Conservation (phyloP, 2,797 vertebrate species). For the Anolis apletophallus region DNA sequence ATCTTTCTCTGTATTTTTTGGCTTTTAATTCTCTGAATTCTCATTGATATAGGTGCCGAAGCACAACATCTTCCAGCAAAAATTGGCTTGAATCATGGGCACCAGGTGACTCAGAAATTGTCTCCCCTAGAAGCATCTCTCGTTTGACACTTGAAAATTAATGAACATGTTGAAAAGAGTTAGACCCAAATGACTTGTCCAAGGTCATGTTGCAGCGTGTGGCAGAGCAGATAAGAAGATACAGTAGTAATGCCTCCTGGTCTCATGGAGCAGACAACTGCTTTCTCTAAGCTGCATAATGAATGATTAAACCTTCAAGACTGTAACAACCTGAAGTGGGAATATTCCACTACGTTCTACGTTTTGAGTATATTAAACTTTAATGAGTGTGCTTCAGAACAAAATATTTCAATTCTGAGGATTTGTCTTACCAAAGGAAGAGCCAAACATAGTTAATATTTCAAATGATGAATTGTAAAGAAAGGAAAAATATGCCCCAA, state of each 20-base stretch:
- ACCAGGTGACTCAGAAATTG: conserved; percentile 37
- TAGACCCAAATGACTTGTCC: conserved; percentile 39
- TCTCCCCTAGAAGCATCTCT: conserved; percentile 35
- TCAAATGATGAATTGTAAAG: conserved; percentile 45
- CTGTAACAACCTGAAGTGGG: conserved; percentile 43
- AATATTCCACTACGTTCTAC: conserved; percentile 19
- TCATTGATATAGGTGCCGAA: not conserved
- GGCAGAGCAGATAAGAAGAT: conserved; percentile 47
- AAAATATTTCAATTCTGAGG: not conserved
- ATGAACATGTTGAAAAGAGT: conserved; percentile 47
- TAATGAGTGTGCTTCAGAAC: conserved; percentile 24
- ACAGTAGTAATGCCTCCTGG: conserved; percentile 40
- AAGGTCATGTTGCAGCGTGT: conserved; percentile 42
- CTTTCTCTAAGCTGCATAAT: conserved; percentile 33
- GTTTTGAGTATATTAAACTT: conserved; percentile 19
- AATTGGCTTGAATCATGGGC: not conserved
- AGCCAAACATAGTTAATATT: conserved; percentile 9
- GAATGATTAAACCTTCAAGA: conserved; percentile 52
- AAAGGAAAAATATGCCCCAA: conserved; percentile 56
- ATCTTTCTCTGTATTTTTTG: not conserved
- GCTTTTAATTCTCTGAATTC: not conserved
- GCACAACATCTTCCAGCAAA: not conserved
- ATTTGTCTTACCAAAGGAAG: not conserved
- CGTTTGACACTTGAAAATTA: conserved; percentile 45
- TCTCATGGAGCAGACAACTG: conserved; percentile 35